phyloP scores from a whole-genome alignment of 2,888 invertebrate species.

The Cephus pulcher region DNA sequence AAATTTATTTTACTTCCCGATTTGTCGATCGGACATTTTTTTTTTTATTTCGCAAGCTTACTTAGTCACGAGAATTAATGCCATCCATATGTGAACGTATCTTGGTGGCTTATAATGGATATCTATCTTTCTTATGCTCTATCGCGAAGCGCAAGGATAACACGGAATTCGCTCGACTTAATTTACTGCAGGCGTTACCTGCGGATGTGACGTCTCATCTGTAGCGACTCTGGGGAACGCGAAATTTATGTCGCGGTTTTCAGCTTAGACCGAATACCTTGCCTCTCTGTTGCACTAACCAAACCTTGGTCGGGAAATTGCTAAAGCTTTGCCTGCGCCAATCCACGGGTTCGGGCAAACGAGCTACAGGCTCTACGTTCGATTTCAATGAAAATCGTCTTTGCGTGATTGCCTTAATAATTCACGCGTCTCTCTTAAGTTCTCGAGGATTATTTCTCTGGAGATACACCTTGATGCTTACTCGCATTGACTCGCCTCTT shows the following conservation, averaged over 20 bases:
- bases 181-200: constrained; percentile 51
- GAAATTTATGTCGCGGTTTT: constrained; percentile 36
- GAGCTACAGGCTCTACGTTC: neutral
- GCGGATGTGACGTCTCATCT: constrained; percentile 32
- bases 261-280: constrained; percentile 4
- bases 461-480: neutral
- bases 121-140: neutral
- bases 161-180: constrained; percentile 47
- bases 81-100: neutral
- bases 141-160: constrained; percentile 18
- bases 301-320: neutral
- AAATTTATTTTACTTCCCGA: neutral
- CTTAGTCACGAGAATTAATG: neutral
- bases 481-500: neutral
- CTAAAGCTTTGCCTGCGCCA: neutral
- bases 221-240: constrained; percentile 30
- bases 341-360: neutral
- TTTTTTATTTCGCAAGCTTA: neutral
- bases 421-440: neutral
- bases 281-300: neutral
- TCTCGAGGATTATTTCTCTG: neutral
- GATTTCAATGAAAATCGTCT: neutral
- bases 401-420: neutral
- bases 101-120: neutral
- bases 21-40: neutral